phyloP scores from a whole-genome alignment of 2,797 vertebrate genomes.

The Sebastes steindachneri region DNA sequence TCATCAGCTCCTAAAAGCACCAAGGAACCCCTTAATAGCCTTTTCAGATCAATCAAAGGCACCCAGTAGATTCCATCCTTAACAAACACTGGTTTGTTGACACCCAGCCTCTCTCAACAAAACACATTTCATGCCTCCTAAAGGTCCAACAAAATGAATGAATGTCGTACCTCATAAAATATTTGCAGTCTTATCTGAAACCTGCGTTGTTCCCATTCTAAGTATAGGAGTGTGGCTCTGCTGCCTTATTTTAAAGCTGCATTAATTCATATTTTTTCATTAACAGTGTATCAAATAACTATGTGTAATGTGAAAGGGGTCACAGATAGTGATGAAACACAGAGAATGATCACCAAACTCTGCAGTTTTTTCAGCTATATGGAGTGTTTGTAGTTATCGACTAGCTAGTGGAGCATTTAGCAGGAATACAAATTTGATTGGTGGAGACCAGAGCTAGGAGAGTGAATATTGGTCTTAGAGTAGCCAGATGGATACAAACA shows the following conservation, averaged over 20 bases:
- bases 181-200: not conserved
- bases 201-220: not conserved
- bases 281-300: not conserved
- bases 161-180: not conserved
- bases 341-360: not conserved
- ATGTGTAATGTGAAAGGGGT: not conserved
- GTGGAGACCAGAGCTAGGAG: not conserved
- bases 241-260: not conserved
- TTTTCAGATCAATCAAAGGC: not conserved
- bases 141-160: not conserved
- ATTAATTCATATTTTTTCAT: not conserved
- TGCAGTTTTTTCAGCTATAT: not conserved
- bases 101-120: not conserved
- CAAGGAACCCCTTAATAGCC: not conserved
- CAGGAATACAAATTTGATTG: not conserved
- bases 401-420: not conserved
- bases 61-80: not conserved
- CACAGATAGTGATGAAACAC: not conserved
- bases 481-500: not conserved
- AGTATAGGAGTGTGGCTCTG: not conserved
- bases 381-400: not conserved
- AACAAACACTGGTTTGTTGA: not conserved
- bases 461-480: not conserved
- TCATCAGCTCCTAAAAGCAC: not conserved
- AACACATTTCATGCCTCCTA: constrained; percentile 3